Conservation (phyloP, 2,797 vertebrate genomes). For the Manis javanica region DNA sequence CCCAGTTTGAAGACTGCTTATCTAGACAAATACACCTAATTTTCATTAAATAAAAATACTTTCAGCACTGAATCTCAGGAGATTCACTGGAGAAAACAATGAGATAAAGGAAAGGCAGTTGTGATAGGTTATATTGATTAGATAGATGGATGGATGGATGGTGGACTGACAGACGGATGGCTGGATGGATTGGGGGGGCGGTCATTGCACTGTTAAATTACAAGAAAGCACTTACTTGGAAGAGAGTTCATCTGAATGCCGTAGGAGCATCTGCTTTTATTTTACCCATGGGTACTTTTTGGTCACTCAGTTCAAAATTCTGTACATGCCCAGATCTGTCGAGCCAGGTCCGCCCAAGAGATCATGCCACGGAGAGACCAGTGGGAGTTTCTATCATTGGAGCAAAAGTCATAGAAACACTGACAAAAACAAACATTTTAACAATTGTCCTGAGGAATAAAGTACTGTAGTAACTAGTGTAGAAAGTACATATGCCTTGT, state of each 20-base stretch:
- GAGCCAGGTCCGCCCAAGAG: not conserved
- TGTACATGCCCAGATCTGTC: not conserved
- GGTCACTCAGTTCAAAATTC: not conserved
- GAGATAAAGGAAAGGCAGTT: slow-evolving; percentile 38
- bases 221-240: slow-evolving; percentile 27
- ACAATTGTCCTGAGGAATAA: not conserved
- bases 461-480: not conserved
- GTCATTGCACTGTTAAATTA: not conserved
- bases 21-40: slow-evolving; percentile 55
- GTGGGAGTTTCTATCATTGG: not conserved
- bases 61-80: not conserved
- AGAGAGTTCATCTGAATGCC: slow-evolving; percentile 30
- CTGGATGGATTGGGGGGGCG: not conserved
- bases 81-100: not conserved
- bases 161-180: not conserved
- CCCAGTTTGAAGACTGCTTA: slow-evolving; percentile 45
- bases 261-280: not conserved
- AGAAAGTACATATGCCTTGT: slow-evolving; percentile 1
- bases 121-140: not conserved
- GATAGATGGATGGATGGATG: not conserved
- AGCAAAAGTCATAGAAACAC: slow-evolving; percentile 15
- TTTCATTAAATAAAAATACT: slow-evolving; percentile 60
- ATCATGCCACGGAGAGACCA: not conserved
- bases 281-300: not conserved
- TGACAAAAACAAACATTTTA: slow-evolving; percentile 19